Evolutionary conservation across 1,140 invertebrate species (phyloP).

Genomic region (Pygmarrhopalites habei): DNA sequence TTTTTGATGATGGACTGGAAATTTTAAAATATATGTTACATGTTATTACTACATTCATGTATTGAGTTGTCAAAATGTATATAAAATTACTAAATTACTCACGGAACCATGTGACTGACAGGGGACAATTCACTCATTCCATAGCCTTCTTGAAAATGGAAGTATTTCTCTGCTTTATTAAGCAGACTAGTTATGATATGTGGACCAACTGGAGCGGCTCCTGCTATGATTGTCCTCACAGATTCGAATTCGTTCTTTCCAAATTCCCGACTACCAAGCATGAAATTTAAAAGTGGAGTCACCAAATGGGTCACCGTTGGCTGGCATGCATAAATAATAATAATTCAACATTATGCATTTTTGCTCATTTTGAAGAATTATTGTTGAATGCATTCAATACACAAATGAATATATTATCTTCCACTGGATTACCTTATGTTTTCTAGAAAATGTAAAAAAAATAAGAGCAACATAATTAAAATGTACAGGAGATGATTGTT

Average conservation of each 20-base stretch:
- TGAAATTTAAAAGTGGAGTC: constrained; percentile 57
- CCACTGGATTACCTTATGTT: constrained; percentile 18
- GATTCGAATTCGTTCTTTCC: constrained; percentile 51
- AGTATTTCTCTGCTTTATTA: constrained; percentile 21
- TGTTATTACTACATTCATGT: constrained; percentile 33
- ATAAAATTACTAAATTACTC: too few relatives aligned
- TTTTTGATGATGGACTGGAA: background rate
- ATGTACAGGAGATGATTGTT: too few relatives aligned
- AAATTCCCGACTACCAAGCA: constrained; percentile 56
- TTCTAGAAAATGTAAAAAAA: too few relatives aligned
- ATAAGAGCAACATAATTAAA: too few relatives aligned
- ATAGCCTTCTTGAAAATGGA: constrained; percentile 25
- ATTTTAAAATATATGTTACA: constrained; percentile 25
- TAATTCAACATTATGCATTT: constrained; percentile 6
- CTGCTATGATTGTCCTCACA: constrained; percentile 54
- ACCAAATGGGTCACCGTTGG: constrained; percentile 44
- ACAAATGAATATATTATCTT: constrained; percentile 20
- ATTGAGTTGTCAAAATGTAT: too few relatives aligned
- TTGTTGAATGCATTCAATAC: background rate
- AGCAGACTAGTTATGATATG: constrained; percentile 19
- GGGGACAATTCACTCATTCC: constrained; percentile 33
- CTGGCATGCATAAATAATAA: too few relatives aligned
- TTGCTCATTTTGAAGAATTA: constrained; percentile 6
- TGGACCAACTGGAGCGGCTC: constrained; percentile 19
- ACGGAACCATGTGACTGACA: background rate